Conservation (phyloP, 2,797 vertebrate genomes). For the Delichon dasypus region DNA sequence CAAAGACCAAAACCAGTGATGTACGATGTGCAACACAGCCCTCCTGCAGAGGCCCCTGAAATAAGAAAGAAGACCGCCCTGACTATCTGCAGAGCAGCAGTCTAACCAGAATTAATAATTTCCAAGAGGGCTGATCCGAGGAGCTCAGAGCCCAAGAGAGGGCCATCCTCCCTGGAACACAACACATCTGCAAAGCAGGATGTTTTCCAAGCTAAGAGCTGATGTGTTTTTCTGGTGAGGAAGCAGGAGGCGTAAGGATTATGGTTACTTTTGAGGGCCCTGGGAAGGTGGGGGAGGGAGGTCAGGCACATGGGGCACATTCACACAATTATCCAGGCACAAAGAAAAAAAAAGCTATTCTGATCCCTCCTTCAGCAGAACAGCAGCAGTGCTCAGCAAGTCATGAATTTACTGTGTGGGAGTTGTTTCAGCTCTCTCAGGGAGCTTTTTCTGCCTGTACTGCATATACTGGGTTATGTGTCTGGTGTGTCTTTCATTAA, state of each 20-base stretch:
- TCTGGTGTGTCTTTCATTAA: neutral
- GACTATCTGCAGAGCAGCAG: neutral
- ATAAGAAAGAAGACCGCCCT: neutral
- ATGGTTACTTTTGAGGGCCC: neutral
- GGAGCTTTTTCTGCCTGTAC: neutral
- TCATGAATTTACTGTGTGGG: neutral
- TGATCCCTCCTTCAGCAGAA: neutral
- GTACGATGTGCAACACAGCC: fast-evolving
- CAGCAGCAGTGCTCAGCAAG: neutral
- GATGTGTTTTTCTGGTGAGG: neutral
- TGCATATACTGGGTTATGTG: neutral
- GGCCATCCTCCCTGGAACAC: neutral
- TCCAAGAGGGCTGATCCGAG: neutral
- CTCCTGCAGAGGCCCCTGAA: neutral
- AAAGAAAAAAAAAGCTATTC: neutral
- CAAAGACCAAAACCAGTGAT: neutral
- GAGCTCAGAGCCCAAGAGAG: neutral
- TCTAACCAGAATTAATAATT: neutral
- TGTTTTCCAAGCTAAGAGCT: neutral
- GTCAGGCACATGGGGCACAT: neutral
- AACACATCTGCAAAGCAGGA: slow-evolving; percentile 24
- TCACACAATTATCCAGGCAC: neutral
- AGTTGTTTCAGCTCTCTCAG: neutral
- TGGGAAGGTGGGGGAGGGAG: slow-evolving; percentile 10
- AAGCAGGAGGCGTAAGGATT: neutral